Evolutionary conservation across 1,140 invertebrate genomes (phyloP).

Genomic region (Bombus terrestris): DNA sequence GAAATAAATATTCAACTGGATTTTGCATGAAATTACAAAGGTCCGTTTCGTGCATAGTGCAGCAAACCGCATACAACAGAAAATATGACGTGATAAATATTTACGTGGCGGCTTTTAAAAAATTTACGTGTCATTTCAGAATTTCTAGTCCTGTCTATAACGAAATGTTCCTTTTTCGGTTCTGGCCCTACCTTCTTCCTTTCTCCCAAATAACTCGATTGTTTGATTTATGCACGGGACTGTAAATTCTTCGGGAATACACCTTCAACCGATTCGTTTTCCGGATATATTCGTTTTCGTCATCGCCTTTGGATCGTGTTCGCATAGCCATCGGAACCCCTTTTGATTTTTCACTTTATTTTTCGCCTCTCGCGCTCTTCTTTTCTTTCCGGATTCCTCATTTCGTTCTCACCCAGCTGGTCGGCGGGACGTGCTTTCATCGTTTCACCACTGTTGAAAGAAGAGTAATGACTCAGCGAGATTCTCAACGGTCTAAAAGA

Average conservation of each 20-base stretch:
- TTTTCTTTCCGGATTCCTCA: neutral
- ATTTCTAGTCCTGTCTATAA: constrained; percentile 5
- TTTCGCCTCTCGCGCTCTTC: neutral
- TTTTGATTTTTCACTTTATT: constrained; percentile 25
- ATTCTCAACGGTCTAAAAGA: constrained; percentile 28
- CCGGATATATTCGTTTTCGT: constrained; percentile 9
- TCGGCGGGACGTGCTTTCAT: constrained; percentile 39
- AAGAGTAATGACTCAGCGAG: constrained; percentile 49
- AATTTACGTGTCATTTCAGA: constrained; percentile 30
- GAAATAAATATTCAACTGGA: constrained; percentile 32
- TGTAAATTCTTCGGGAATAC: constrained; percentile 28
- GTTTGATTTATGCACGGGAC: constrained; percentile 9
- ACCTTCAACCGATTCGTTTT: constrained; percentile 27
- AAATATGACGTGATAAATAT: constrained; percentile 43
- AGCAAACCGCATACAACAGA: constrained; percentile 17
- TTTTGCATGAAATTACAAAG: constrained; percentile 44
- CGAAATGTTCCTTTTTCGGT: constrained; percentile 17
- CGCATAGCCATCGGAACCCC: neutral
- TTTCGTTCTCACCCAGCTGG: constrained; percentile 4
- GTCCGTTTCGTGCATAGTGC: constrained; percentile 7
- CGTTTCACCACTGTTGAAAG: constrained; percentile 37
- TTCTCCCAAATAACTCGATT: constrained; percentile 5
- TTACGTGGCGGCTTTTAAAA: constrained; percentile 18
- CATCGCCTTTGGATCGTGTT: neutral
- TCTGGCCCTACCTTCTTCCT: too few species aligned